phyloP scores from a whole-genome alignment of 2,797 vertebrate genomes.

The Fistularia tabacaria region DNA sequence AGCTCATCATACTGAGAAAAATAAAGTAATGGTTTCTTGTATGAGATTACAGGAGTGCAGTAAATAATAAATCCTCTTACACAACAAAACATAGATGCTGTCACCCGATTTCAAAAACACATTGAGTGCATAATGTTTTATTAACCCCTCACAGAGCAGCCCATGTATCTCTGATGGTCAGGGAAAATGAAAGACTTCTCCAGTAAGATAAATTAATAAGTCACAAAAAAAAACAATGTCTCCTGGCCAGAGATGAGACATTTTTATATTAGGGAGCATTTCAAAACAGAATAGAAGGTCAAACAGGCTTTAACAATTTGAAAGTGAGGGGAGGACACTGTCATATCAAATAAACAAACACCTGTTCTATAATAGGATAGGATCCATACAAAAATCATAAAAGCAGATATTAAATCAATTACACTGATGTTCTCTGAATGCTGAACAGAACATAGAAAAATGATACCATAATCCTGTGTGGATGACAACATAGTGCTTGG shows the following conservation, averaged over 20 bases:
- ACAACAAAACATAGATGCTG: conserved; percentile 3
- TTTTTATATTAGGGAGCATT: conserved; percentile 20
- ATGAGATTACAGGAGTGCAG: conserved; percentile 23
- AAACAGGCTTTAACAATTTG: conserved; percentile 21
- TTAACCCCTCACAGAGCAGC: conserved; percentile 23
- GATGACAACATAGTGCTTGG: conserved; percentile 13
- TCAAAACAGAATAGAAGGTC: conserved; percentile 29
- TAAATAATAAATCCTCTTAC: conserved; percentile 25
- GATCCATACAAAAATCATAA: conserved; percentile 26
- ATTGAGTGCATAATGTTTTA: background rate
- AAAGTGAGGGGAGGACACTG: conserved; percentile 25
- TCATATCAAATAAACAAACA: conserved; percentile 36
- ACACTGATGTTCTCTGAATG: conserved; percentile 24
- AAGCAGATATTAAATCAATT: conserved; percentile 21
- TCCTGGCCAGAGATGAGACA: conserved; percentile 24
- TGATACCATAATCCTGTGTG: conserved; percentile 4
- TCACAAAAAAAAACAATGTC: conserved; percentile 17
- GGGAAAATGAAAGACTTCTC: conserved; percentile 10
- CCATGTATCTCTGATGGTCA: conserved; percentile 12
- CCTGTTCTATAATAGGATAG: conserved; percentile 25
- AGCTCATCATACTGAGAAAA: conserved; percentile 90
- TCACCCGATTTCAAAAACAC: conserved; percentile 16
- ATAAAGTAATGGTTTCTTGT: conserved; percentile 26
- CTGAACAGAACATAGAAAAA: conserved; percentile 27
- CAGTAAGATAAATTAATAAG: conserved; percentile 42